Base-by-base conservation (phyloP, 2,888 invertebrate species). In the Nebria brevicollis region DNA sequence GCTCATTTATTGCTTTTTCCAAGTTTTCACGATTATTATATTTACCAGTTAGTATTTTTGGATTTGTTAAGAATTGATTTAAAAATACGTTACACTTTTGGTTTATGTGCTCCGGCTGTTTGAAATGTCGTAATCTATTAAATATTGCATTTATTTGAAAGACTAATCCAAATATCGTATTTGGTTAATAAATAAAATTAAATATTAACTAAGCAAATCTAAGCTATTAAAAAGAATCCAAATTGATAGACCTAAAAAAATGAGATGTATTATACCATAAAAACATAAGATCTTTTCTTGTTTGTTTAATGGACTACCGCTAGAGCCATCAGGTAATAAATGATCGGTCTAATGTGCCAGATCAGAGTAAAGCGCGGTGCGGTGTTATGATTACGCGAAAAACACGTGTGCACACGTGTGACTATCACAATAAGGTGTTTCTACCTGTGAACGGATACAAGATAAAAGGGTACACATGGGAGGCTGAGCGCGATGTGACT, bases 391-490 rank as follows among this genome's bases (percentile, higher is more conserved):
- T 25, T 15, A 68, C 20, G 26, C 26, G 7, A 15, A 68, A 68
- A 25, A 68, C 26, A 68, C 68, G 20, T 68, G 26, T 25, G 26
- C 26, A 68, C 20, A 68, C 20, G 26, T 68, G 26, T 68, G 20
- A 68, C 26, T 68, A 20, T 54, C 54, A 54, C 54, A 54, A 54
- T 54, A 54, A 68, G 68, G 68, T 68, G 68, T 68, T 68, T 68
- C 68, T 68, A 68, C 68, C 68, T 68, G 68, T 68, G 26, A 68
- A 15, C 20, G 68, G 68, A 68, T 68, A 68, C 26, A 15, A 25
- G 68, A 10, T 68, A 25, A 68, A 68, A 68, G 26, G 20, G 26
- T 68, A 68, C 20, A 68, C 26, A 68, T 68, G 13, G 8, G 26
- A 68, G 7, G 26, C 20, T 25, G 20, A 2, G 26, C 20, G 26